Percentiles rank a stretch among this genome's conserved stretches.
Conservation (phyloP, 2,113 vertebrate genomes). For the Osmerus eperlanus region DNA sequence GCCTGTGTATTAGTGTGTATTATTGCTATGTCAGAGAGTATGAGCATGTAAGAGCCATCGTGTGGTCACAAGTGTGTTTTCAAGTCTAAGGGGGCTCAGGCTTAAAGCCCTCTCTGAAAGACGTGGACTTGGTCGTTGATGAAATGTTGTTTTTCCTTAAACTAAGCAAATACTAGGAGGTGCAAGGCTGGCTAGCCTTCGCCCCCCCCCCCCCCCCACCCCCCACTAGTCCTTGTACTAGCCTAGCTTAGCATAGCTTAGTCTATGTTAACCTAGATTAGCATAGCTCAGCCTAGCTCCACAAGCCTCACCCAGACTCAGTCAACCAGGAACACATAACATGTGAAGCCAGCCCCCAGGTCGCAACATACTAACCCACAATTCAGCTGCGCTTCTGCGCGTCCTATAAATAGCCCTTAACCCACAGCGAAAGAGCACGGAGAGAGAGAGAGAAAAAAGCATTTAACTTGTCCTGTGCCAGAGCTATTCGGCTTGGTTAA, state of each 20-base stretch:
- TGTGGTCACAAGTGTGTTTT: neutral
- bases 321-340: conserved; percentile 20
- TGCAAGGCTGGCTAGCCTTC: no score
- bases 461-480: neutral
- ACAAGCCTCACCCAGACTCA: neutral
- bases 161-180: neutral
- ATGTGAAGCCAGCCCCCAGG: conserved; percentile 35
- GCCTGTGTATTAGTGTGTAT: neutral
- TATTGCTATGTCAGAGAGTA: neutral
- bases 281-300: neutral
- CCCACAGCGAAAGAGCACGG: conserved; percentile 40
- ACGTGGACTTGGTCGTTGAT: neutral
- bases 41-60: neutral
- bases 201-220: no score
- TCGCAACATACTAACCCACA: conserved; percentile 64
- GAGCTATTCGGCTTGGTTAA: neutral
- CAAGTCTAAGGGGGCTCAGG: neutral
- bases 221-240: no score
- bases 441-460: neutral
- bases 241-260: no score
- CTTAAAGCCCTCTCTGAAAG: neutral
- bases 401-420: conserved; percentile 61
- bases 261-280: neutral
- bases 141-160: neutral
- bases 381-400: conserved; percentile 44